Evolutionary conservation across 2,113 vertebrate species (phyloP).

Genomic region (Grallaria varia): DNA sequence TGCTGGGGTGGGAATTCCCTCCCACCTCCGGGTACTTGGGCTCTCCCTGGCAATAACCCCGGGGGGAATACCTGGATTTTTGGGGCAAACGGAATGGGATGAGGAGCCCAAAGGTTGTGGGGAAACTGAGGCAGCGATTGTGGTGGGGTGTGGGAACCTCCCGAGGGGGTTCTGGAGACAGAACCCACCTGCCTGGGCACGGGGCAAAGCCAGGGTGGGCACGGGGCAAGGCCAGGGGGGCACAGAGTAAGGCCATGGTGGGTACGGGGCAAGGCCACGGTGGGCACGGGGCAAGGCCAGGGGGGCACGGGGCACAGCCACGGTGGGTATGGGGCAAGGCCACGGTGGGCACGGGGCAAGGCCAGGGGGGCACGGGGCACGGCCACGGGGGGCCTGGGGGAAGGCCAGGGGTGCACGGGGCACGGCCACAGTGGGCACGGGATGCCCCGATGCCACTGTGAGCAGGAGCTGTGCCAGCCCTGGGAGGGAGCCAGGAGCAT

Average conservation of each 20-base stretch:
- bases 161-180: neutral
- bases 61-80: accelerated
- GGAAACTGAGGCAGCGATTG: neutral
- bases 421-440: neutral
- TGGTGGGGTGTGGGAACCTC: too few species aligned
- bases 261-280: too few species aligned
- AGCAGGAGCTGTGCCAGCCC: neutral
- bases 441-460: neutral
- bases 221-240: too few species aligned
- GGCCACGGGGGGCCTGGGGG: too few species aligned
- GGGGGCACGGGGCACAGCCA: neutral
- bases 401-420: neutral
- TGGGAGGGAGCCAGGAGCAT: accelerated
- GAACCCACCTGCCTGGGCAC: neutral
- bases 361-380: too few species aligned
- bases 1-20: neutral
- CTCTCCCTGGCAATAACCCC: neutral
- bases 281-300: too few species aligned
- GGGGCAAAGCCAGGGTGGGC: neutral
- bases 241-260: neutral
- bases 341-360: neutral
- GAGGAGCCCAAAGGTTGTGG: neutral
- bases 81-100: accelerated
- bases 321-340: too few species aligned
- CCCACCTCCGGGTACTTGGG: neutral